Conservation (phyloP, 1,140 invertebrate species). For the Habropoda laboriosa region DNA sequence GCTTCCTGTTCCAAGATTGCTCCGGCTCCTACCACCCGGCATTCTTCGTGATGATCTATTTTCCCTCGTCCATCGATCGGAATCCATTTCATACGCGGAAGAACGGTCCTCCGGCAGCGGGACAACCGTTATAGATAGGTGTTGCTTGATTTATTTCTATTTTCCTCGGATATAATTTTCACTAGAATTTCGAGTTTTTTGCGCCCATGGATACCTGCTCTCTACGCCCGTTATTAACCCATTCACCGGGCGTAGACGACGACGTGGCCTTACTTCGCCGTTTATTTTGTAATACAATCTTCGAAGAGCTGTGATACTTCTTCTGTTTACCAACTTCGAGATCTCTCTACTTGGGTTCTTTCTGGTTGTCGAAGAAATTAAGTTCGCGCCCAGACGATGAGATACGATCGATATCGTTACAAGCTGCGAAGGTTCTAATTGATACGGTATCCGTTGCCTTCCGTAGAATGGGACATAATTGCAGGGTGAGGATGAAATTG, state of each 20-base stretch:
- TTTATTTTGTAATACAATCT: slow-evolving; percentile 4
- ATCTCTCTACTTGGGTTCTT: not conserved
- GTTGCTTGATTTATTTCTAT: slow-evolving; percentile 17
- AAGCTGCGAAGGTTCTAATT: not conserved
- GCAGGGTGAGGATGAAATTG: not conserved
- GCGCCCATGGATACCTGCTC: not conserved
- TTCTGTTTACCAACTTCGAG: not conserved
- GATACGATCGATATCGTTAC: not conserved
- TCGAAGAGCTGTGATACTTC: not conserved
- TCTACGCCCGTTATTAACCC: not conserved
- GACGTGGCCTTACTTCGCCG: not conserved
- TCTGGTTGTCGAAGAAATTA: not conserved
- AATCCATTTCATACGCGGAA: slow-evolving; percentile 66
- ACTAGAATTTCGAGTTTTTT: slow-evolving; percentile 25
- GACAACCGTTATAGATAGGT: slow-evolving; percentile 54
- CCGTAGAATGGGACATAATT: not conserved
- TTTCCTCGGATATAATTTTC: slow-evolving; percentile 34
- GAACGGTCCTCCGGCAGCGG: slow-evolving; percentile 51
- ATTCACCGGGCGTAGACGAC: not conserved
- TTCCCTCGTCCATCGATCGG: slow-evolving; percentile 57
- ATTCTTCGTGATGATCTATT: slow-evolving; percentile 61
- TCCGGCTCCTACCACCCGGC: slow-evolving; percentile 41
- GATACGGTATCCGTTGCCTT: not conserved
- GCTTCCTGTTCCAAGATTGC: slow-evolving; percentile 67
- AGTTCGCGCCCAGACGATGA: not conserved